These are phyloP conservation scores for Scaptomyza graminum DNA, from an alignment of 1,140 invertebrate species.

Conservation along the genomic window DNA sequence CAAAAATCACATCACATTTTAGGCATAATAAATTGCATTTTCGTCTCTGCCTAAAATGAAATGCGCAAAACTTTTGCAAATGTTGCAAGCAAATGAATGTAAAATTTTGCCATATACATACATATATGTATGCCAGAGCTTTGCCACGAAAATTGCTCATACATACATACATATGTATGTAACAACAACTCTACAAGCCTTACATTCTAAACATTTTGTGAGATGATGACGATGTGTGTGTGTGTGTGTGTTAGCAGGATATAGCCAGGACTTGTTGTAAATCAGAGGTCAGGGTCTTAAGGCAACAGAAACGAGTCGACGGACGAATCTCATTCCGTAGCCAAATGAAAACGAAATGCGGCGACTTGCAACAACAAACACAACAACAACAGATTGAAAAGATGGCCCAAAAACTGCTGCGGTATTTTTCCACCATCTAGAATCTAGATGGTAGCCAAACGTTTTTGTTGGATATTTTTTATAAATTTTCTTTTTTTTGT, in stretches of 20 bases:
- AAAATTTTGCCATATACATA: constrained; percentile 49
- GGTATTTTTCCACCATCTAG: not conserved
- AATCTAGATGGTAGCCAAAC: constrained; percentile 27
- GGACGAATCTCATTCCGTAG: not conserved
- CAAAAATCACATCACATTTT: constrained; percentile 58
- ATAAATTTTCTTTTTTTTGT: constrained; percentile 5
- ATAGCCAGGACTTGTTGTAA: constrained; percentile 32
- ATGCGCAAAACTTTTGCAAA: constrained; percentile 45
- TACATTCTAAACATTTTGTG: constrained; percentile 29
- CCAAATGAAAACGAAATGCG: constrained; percentile 55
- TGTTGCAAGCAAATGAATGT: constrained; percentile 25
- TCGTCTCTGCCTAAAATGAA: constrained; percentile 53
- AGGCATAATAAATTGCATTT: constrained; percentile 71
- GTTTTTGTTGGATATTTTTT: constrained; percentile 13
- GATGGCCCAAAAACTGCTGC: constrained; percentile 12
- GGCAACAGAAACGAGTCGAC: not conserved
- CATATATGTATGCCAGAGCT: constrained; percentile 8
- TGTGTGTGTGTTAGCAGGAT: constrained; percentile 12
- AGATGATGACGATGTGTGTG: constrained; percentile 4
- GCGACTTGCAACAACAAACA: not conserved
- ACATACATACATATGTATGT: constrained; percentile 27
- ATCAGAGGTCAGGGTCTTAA: constrained; percentile 64
- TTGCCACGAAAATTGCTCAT: not conserved
- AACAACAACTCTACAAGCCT: constrained; percentile 12
- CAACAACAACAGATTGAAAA: constrained; percentile 1